Base-by-base conservation (phyloP, 1,140 invertebrate species). In the Drosophila pectinifera region DNA sequence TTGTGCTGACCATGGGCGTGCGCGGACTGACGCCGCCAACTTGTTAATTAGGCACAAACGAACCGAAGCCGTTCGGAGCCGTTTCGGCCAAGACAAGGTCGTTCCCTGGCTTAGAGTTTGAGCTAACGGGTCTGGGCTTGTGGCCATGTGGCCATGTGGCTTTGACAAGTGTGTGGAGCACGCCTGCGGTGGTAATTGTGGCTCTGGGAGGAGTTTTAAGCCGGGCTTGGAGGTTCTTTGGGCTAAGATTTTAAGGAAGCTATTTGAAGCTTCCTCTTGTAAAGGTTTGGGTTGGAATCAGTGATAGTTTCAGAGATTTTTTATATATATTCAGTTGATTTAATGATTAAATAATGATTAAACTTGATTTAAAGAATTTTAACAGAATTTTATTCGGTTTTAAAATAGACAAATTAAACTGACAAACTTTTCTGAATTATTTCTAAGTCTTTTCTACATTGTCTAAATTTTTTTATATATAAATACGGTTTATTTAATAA, bases 41-140 rank as follows among this genome's bases (percentile, higher is more conserved):
- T 86, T 86, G 75, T 86, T 86, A 86, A 86, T 86, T 83, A 86
- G 83, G 61, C 79, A 68, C 51, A 78, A 82, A 75, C 73, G 65
- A 59, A 64, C 65, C 81, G 51, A 42, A 38, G n/a, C 6, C 39
- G n/a, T 24, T 13, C 2, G 48, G n/a, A 36, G 14, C 48, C 48
- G 5, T 4, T 11, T 13, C 31, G 31, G 10, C 28, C 28, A 34
- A 28, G 49, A 74, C 76, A 78, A 78, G 75, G 75, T 78, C 75
- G 61, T 74, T 74, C 70, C 36, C 58, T n/a, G 31, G 43, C 18
- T 45, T 31, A 18, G 24, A 65, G 20, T 43, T 28, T 14, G 5
- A 22, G 58, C 68, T 73, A 72, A 62, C 68, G 48, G 70, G 39
- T 45, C 59, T 49, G 18, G 28, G 28, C 26, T n/a, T 5, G n/a